A percentile compares a stretch with the other conserved stretches of the same genome.
Conservation (phyloP, 2,113 vertebrate genomes). For the Trogon surrucura region DNA sequence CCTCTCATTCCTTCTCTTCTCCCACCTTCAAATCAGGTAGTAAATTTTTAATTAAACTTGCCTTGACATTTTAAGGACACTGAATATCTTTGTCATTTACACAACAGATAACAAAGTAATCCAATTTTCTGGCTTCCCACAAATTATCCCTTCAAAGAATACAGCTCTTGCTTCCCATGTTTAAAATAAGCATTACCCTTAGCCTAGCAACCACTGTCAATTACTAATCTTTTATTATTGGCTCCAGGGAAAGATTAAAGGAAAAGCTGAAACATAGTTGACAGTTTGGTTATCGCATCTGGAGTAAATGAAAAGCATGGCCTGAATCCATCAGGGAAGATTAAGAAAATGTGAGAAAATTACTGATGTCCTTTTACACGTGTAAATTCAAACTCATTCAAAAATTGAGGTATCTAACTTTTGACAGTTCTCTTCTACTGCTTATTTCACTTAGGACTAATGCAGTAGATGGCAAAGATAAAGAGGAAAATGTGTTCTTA, state of each 20-base stretch:
- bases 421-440: slow-evolving; percentile 29
- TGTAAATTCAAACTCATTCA: slow-evolving; percentile 79
- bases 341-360: slow-evolving; percentile 92
- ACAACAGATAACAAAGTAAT: slow-evolving; percentile 87
- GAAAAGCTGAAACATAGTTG: slow-evolving; percentile 85
- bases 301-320: slow-evolving; percentile 94
- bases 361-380: slow-evolving; percentile 88
- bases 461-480: slow-evolving; percentile 17
- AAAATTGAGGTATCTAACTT: slow-evolving; percentile 76
- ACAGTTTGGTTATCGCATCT: slow-evolving; percentile 93
- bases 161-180: slow-evolving; percentile 76
- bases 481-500: background rate
- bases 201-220: slow-evolving; percentile 71
- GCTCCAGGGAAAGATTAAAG: slow-evolving; percentile 91
- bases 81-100: slow-evolving; percentile 86
- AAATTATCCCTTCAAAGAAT: slow-evolving; percentile 83
- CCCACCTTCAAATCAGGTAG: slow-evolving; percentile 17
- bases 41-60: slow-evolving; percentile 75
- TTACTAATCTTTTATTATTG: slow-evolving; percentile 88
- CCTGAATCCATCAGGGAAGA: slow-evolving; percentile 93
- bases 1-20: background rate
- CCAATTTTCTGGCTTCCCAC: slow-evolving; percentile 81
- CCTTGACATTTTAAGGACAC: slow-evolving; percentile 81
- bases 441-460: slow-evolving; percentile 3
- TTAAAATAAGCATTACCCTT: slow-evolving; percentile 80